Base-by-base conservation (phyloP, 2,113 vertebrate genomes). In the Condylura cristata region DNA sequence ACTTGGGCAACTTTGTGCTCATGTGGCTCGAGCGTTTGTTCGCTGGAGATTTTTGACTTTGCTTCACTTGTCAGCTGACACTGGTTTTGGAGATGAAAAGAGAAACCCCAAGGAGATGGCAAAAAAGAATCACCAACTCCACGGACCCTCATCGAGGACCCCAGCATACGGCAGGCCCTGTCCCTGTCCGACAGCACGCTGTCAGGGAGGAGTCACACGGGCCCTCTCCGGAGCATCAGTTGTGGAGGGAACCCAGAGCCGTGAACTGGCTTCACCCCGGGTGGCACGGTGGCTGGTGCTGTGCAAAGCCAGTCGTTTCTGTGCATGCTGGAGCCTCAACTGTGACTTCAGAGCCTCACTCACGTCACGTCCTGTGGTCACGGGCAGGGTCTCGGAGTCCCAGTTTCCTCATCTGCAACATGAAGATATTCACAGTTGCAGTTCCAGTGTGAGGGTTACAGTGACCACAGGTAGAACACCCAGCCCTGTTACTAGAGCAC, bases 21-120 rank as follows among this genome's bases (percentile, higher is more conserved):
- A 0, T 41, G 1, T 1, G 32, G 75, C 34, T 84, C 6, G 65
- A 75, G 51, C 68, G 53, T 51, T 71, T 44, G 56, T 84, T n/a
- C 56, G 18, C 34, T 86, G 70, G 56, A 81, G 32, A 1, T 58
- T 86, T 71, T 68, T 68, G 58, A 68, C 71, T 91, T 87, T 8
- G 70, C 53, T 91, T 93, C 65, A 41, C 44, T 85, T 91, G 53
- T 56, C 81, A 96, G 80, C 70, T 18, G 75, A 58, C 84, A 89
- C 4, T 91, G 61, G 44, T 80, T 83, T 86, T 61, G 37, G 46
- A 83, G 86, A 82, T 46, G 82, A 78, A 65, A 28, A 51, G 39
- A 44, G 24, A 89, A 72, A 41, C 16, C 34, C 34, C 51, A 70
- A 66, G 79, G 41, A 86, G 63, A 51, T 72, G 39, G 68, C 44